Evolutionary conservation across 2,797 vertebrate species (phyloP).

Genomic region (Rhinatrema bivittatum): DNA sequence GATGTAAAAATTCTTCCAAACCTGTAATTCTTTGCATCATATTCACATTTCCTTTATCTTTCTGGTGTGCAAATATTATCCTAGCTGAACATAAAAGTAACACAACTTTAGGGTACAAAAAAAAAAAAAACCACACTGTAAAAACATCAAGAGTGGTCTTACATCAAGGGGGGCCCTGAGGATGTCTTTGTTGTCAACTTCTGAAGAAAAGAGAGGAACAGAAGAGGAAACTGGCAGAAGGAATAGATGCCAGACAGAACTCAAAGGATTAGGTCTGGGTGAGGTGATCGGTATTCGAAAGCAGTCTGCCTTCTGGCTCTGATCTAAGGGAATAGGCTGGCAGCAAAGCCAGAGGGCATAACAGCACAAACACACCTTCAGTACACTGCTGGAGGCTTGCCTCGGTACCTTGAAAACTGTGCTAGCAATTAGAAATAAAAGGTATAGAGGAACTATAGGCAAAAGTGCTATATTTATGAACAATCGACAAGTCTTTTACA

Average conservation of each 20-base stretch:
- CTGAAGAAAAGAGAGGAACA: constrained; percentile 99
- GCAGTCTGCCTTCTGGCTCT: constrained; percentile 99
- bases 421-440: constrained; percentile 73
- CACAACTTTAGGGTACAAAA: constrained; percentile 96
- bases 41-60: constrained; percentile 89
- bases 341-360: constrained; percentile 99
- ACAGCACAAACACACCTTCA: constrained; percentile 98
- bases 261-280: constrained; percentile 98
- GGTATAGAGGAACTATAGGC: constrained; percentile 49
- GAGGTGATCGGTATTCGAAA: constrained; percentile 99
- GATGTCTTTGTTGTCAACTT: constrained; percentile 99
- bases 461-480: constrained; percentile 42
- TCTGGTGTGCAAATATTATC: constrained; percentile 99
- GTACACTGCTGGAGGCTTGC: constrained; percentile 85
- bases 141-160: constrained; percentile 99
- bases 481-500: constrained; percentile 16
- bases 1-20: constrained; percentile 55
- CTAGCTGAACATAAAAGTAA: constrained; percentile 98
- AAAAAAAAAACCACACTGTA: constrained; percentile 81
- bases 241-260: constrained; percentile 99
- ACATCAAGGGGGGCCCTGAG: constrained; percentile 99
- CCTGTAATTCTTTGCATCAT: constrained; percentile 65
- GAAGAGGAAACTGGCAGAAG: constrained; percentile 99
- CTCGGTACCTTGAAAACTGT: constrained; percentile 75
- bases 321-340: constrained; percentile 98